phyloP scores from a whole-genome alignment of 2,113 vertebrate species.

The Mixornis gularis region DNA sequence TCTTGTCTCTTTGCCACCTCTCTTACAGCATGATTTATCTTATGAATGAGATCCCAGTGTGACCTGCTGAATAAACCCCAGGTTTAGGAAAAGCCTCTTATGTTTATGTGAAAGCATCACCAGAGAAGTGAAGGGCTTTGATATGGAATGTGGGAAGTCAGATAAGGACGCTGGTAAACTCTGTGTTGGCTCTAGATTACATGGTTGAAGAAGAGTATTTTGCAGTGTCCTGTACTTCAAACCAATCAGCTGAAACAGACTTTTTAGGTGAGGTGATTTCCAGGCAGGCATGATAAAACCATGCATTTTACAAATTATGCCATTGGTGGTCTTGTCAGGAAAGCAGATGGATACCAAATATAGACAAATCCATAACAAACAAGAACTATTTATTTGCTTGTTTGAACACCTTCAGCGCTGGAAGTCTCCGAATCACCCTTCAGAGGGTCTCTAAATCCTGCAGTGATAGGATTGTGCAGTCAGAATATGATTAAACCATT shows the following conservation, averaged over 20 bases:
- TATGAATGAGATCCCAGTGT: not conserved
- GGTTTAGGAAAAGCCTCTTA: not conserved
- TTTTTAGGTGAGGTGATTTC: not conserved
- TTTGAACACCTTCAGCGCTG: not conserved
- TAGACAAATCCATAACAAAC: not conserved
- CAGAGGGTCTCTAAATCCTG: not conserved
- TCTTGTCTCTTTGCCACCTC: not conserved
- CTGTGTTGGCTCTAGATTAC: not conserved
- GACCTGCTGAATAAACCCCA: not conserved
- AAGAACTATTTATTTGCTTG: fast-evolving
- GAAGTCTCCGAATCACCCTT: not conserved
- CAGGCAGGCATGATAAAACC: not conserved
- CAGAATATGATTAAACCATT: not conserved
- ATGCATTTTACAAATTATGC: not conserved
- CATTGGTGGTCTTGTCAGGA: not conserved
- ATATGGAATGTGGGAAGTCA: not conserved
- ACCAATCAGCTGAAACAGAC: not conserved
- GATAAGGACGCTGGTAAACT: not conserved
- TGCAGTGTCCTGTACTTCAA: not conserved
- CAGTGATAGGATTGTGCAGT: not conserved
- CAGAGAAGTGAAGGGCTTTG: not conserved
- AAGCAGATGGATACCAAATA: not conserved
- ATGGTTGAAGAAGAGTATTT: not conserved
- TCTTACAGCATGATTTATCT: not conserved
- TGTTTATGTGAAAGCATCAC: not conserved